Conservation (phyloP, 2,888 invertebrate genomes). For the Cantharis nigra region DNA sequence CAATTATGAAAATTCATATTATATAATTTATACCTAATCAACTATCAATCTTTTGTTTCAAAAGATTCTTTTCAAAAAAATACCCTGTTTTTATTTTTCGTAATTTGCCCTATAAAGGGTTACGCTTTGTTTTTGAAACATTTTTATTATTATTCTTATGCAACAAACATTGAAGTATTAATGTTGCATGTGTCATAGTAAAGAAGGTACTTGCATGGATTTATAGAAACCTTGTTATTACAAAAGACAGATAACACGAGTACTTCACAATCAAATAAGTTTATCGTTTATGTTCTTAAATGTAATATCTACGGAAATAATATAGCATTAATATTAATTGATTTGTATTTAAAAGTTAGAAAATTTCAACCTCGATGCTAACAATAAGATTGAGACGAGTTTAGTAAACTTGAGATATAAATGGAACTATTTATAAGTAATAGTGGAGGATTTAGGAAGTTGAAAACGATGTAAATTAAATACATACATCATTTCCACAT, state of each 20-base stretch:
- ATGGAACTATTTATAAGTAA: neutral
- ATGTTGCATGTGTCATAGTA: neutral
- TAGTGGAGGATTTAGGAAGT: neutral
- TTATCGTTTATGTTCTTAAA: neutral
- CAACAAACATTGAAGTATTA: neutral
- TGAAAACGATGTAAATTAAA: conserved; percentile 20
- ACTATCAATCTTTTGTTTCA: too few species aligned
- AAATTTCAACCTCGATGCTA: neutral
- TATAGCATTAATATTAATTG: neutral
- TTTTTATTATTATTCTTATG: neutral
- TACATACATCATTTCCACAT: conserved; percentile 11
- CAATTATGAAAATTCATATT: too few species aligned
- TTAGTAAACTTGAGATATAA: neutral
- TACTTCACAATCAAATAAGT: neutral
- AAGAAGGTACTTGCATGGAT: neutral
- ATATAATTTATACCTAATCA: too few species aligned
- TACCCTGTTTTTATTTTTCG: too few species aligned
- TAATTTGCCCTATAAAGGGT: too few species aligned
- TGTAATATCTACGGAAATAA: neutral
- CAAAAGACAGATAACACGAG: neutral
- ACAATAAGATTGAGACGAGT: neutral
- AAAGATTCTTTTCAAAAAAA: too few species aligned
- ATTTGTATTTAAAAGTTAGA: neutral
- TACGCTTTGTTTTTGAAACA: neutral
- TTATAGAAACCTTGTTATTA: neutral